A percentile compares a stretch with the other conserved stretches of the same genome.
These are phyloP conservation scores for Copsychus sechellarum DNA, from an alignment of 2,113 vertebrate genomes.

Conservation along the genomic window DNA sequence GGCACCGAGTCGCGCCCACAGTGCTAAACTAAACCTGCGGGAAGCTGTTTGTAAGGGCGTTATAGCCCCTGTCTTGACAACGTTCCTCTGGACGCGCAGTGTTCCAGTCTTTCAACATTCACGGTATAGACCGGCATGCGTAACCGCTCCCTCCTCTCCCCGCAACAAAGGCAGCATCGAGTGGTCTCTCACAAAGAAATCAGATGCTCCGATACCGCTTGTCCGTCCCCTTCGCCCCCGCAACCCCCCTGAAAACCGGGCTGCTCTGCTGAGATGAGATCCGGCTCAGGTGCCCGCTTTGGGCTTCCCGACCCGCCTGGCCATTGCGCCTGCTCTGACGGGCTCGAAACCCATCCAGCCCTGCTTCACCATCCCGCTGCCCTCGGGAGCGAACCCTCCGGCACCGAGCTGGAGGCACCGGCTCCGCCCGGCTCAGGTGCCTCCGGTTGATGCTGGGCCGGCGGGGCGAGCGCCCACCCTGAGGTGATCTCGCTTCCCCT, in stretches of 20 bases:
- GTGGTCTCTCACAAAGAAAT: neutral
- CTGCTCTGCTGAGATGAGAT: neutral
- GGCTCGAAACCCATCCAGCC: neutral
- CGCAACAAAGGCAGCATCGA: neutral
- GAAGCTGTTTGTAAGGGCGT: neutral
- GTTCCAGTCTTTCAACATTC: neutral
- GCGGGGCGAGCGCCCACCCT: neutral
- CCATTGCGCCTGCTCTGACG: neutral
- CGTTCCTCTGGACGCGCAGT: neutral
- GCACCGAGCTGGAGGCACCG: neutral
- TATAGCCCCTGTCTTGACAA: neutral
- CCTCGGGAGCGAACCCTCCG: fast-evolving
- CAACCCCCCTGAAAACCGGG: neutral
- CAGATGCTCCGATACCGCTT: neutral
- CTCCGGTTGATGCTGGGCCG: neutral
- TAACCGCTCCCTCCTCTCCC: neutral
- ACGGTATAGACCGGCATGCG: neutral
- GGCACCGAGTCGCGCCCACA: neutral
- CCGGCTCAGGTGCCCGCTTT: neutral
- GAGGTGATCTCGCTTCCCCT: neutral
- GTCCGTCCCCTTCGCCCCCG: too few species aligned
- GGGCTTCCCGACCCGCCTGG: neutral
- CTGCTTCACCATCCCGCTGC: neutral
- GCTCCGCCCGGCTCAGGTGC: neutral
- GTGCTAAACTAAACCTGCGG: neutral